Conservation (phyloP, 2,113 vertebrate species). For the Catharus bicknelli region DNA sequence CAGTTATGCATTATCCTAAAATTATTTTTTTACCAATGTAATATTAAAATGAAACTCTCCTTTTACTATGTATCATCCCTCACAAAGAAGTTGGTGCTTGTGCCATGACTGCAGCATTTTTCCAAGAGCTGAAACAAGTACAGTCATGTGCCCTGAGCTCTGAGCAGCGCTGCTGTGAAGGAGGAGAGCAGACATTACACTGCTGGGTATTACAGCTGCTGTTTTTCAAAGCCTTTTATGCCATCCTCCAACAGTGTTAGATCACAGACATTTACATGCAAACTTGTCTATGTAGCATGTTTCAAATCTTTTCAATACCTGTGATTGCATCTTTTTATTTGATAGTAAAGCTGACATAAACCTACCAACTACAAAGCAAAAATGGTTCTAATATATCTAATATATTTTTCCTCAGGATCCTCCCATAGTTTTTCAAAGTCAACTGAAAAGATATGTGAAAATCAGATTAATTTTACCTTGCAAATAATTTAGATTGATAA, state of each 20-base stretch:
- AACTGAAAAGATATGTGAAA: constrained; percentile 20
- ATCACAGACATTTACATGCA: neutral
- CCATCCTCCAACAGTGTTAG: neutral
- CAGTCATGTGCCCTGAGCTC: neutral
- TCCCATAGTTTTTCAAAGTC: constrained; percentile 6
- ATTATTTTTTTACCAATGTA: neutral
- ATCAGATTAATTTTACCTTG: neutral
- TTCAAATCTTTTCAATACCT: neutral
- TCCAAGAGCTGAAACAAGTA: constrained; percentile 13
- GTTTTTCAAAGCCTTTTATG: neutral
- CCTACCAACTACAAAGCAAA: neutral
- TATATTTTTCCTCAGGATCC: constrained; percentile 8
- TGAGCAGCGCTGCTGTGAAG: neutral
- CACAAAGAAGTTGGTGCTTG: neutral
- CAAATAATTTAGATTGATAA: neutral
- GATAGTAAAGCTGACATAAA: neutral
- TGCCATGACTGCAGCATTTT: constrained; percentile 27
- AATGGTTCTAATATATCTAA: neutral
- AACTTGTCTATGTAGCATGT: neutral
- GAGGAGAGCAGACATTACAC: neutral
- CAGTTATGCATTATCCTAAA: neutral
- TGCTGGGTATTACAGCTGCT: neutral
- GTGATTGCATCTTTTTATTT: neutral
- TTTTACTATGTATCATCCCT: neutral
- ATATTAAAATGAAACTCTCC: neutral